These are phyloP conservation scores for Cryptomyrus ogoouensis DNA, from an alignment of 2,113 vertebrate genomes.

Conservation along the genomic window DNA sequence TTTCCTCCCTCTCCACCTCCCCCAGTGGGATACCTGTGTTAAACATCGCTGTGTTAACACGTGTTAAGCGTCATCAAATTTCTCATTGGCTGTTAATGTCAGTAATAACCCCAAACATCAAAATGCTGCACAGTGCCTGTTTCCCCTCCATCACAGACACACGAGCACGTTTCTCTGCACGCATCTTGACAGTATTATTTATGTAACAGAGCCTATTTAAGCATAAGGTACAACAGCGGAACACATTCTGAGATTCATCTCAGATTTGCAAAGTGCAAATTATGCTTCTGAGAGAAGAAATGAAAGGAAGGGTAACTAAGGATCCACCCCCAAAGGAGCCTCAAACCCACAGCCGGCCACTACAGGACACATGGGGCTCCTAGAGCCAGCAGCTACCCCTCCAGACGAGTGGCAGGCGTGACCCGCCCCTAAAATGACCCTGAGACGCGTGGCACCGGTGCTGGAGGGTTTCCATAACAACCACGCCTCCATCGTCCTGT, in stretches of 20 bases:
- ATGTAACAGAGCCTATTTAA: neutral
- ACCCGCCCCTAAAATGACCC: neutral
- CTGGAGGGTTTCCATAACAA: neutral
- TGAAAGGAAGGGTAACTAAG: neutral
- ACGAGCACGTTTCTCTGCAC: neutral
- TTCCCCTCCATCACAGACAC: neutral
- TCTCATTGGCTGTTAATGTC: neutral
- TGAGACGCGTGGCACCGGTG: neutral
- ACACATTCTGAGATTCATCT: neutral
- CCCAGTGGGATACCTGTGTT: neutral
- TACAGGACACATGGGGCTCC: neutral
- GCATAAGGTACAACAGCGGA: neutral
- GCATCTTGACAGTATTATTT: neutral
- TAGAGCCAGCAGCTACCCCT: neutral
- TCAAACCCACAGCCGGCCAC: neutral
- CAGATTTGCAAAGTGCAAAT: neutral
- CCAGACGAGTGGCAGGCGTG: neutral
- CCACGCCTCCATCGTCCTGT: neutral
- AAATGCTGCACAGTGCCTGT: neutral
- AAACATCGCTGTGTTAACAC: neutral
- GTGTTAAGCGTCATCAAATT: neutral
- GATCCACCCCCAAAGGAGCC: neutral
- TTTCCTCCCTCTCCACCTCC: neutral
- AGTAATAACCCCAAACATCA: neutral
- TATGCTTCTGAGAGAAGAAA: neutral